Percentiles rank a stretch among this genome's conserved stretches.
These are phyloP conservation scores for Strigamia transsilvanica DNA, from an alignment of 2,888 invertebrate genomes.

Conservation along the genomic window DNA sequence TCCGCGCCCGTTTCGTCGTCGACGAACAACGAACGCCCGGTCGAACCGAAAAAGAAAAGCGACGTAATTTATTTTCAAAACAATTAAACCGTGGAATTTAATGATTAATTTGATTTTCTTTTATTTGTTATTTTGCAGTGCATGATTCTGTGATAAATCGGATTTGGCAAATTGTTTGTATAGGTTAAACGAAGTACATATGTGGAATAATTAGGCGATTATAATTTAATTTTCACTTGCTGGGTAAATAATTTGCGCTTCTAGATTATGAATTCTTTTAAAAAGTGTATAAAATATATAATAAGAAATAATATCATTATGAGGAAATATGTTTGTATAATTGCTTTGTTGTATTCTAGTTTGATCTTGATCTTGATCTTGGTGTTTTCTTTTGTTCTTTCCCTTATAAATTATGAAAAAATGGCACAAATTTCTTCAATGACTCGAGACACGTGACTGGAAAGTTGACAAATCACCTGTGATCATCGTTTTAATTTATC, in stretches of 20 bases:
- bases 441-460: not conserved
- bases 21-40: not conserved
- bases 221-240: not conserved
- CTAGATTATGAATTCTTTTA: conserved; percentile 3
- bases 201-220: conserved; percentile 7
- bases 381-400: not conserved
- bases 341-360: conserved; percentile 38
- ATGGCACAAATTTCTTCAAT: conserved; percentile 18
- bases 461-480: not conserved
- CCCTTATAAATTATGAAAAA: not conserved
- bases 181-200: not conserved
- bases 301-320: not conserved
- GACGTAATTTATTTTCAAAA: conserved; percentile 44
- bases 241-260: conserved; percentile 3
- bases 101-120: not conserved
- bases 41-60: conserved; percentile 51
- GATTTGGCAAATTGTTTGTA: not conserved
- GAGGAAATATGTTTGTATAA: conserved; percentile 24
- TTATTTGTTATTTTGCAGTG: not conserved
- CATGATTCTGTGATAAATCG: conserved; percentile 5
- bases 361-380: not conserved
- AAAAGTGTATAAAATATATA: conserved; percentile 7
- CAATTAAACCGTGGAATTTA: not conserved
- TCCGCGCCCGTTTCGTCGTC: not conserved
- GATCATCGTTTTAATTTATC: not conserved